A percentile compares a stretch with the other conserved stretches of the same genome.
Conservation (phyloP, 2,797 vertebrate species). For the Apogon hyalosoma region DNA sequence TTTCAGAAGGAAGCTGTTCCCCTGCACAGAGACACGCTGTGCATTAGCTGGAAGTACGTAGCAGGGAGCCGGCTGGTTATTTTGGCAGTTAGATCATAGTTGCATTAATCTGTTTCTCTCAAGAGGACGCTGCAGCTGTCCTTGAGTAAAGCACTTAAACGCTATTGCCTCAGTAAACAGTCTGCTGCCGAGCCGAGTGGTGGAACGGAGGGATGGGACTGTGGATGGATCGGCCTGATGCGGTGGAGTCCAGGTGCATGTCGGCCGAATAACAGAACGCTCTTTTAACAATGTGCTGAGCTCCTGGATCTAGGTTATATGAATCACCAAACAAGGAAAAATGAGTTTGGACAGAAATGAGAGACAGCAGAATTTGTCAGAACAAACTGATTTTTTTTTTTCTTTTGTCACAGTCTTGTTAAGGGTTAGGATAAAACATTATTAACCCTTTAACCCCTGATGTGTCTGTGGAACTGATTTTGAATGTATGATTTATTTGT, state of each 20-base stretch:
- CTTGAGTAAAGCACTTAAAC: constrained; percentile 81
- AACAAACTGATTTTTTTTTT: constrained; percentile 18
- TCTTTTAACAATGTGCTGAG: constrained; percentile 22
- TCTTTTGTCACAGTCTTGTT: neutral
- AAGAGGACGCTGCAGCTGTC: constrained; percentile 76
- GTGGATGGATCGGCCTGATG: constrained; percentile 37
- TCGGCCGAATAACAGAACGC: neutral
- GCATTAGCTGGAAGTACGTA: constrained; percentile 59
- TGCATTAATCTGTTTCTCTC: constrained; percentile 78
- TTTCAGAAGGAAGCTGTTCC: constrained; percentile 32
- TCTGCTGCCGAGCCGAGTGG: constrained; percentile 28
- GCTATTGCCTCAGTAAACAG: constrained; percentile 77
- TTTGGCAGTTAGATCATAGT: constrained; percentile 76
- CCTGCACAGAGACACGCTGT: constrained; percentile 34
- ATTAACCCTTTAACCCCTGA: neutral
- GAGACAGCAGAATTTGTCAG: no score
- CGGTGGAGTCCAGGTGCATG: constrained; percentile 24
- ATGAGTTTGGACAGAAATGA: neutral
- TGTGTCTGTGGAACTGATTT: no score
- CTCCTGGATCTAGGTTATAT: constrained; percentile 2
- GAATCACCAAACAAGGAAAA: neutral
- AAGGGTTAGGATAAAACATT: neutral
- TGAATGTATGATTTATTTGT: no score
- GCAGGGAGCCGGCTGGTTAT: constrained; percentile 58
- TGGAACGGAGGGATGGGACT: constrained; percentile 36